Evolutionary conservation across 2,888 invertebrate genomes (phyloP).

Genomic region (Matsumyia berberina): DNA sequence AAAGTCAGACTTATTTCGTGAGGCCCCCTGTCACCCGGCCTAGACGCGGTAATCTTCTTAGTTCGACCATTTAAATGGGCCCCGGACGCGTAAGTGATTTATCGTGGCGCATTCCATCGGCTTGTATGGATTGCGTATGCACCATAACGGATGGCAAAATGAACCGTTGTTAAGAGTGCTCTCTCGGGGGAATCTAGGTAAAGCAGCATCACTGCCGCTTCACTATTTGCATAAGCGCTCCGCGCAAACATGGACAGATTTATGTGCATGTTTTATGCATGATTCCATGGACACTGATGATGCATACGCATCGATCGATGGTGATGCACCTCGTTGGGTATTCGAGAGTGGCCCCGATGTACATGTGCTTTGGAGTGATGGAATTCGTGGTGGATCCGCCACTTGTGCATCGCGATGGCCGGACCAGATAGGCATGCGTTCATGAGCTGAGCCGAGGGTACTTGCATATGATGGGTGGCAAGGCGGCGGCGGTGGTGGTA

Average conservation of each 20-base stretch:
- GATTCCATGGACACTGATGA: slow-evolving; percentile 42
- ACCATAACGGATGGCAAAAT: slow-evolving; percentile 64
- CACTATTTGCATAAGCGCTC: slow-evolving; percentile 68
- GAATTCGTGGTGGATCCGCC: slow-evolving; percentile 45
- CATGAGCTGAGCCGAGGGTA: slow-evolving; percentile 1
- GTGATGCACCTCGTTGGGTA: slow-evolving; percentile 63
- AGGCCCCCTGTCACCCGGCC: slow-evolving; percentile 1
- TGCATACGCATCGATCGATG: slow-evolving; percentile 50
- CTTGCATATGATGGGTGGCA: slow-evolving; percentile 39
- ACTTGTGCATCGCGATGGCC: slow-evolving; percentile 36
- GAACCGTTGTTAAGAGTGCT: slow-evolving; percentile 62
- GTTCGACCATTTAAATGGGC: slow-evolving; percentile 12
- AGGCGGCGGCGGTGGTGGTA: slow-evolving; percentile 15
- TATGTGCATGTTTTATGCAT: slow-evolving; percentile 66
- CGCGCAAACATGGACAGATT: slow-evolving; percentile 48
- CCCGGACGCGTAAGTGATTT: slow-evolving; percentile 60
- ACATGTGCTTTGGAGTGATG: slow-evolving; percentile 52
- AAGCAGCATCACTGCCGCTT: slow-evolving; percentile 41
- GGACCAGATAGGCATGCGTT: slow-evolving; percentile 29
- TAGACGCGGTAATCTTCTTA: slow-evolving; percentile 32
- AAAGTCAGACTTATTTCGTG: slow-evolving; percentile 50
- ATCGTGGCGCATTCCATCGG: slow-evolving; percentile 67
- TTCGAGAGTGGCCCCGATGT: slow-evolving; percentile 29
- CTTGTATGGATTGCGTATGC: slow-evolving; percentile 44
- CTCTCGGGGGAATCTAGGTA: slow-evolving; percentile 53